phyloP scores from a whole-genome alignment of 2,888 invertebrate species.

The Pammene fasciana region DNA sequence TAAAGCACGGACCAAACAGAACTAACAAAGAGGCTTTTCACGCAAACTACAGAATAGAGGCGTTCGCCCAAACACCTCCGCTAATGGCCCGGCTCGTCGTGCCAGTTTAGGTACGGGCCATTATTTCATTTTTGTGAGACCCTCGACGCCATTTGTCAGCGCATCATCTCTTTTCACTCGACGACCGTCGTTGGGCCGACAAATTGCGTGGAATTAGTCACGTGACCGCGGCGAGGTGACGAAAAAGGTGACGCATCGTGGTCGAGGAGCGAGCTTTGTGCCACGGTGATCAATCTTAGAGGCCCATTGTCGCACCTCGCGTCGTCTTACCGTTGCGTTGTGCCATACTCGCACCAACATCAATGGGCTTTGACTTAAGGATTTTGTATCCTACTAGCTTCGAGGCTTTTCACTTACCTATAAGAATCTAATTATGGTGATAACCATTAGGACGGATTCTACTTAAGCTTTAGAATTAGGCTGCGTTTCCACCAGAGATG shows the following conservation, averaged over 20 bases:
- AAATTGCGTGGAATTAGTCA: conserved; percentile 82
- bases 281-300: conserved; percentile 73
- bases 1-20: conserved; percentile 79
- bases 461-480: conserved; percentile 20
- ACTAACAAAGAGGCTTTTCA: conserved; percentile 81
- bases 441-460: conserved; percentile 22
- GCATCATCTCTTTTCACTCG: conserved; percentile 80
- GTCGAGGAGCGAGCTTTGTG: conserved; percentile 61
- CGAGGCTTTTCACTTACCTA: conserved; percentile 29
- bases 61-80: conserved; percentile 82
- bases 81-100: conserved; percentile 77
- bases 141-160: conserved; percentile 81
- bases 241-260: conserved; percentile 79
- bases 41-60: conserved; percentile 78
- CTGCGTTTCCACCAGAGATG: too few species aligned
- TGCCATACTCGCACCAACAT: conserved; percentile 27
- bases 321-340: conserved; percentile 47
- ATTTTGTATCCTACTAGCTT: conserved; percentile 58
- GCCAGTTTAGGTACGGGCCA: conserved; percentile 79
- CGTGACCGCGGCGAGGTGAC: conserved; percentile 79
- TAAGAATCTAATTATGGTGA: conserved; percentile 39
- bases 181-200: conserved; percentile 74
- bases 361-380: conserved; percentile 57
- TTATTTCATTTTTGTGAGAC: conserved; percentile 82
- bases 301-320: conserved; percentile 71